phyloP scores from a whole-genome alignment of 2,113 vertebrate genomes.

The Mormyrus lacerda region DNA sequence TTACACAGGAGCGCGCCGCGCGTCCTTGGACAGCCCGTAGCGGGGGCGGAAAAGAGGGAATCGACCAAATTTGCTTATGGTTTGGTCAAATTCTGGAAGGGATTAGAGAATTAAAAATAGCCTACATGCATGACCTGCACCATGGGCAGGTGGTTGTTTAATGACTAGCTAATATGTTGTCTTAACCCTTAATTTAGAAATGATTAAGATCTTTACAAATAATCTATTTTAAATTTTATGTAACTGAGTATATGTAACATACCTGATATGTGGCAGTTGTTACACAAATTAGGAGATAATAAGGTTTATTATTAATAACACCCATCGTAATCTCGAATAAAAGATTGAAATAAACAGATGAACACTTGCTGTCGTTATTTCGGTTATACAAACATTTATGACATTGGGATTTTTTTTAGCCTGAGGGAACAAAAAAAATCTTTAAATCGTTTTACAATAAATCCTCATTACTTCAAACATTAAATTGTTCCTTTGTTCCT shows the following conservation, averaged over 20 bases:
- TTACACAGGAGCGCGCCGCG: slow-evolving; percentile 32
- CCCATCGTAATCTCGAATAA: background rate
- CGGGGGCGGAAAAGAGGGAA: background rate
- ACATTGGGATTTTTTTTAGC: background rate
- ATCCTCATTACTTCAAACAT: background rate
- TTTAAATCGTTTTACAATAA: background rate
- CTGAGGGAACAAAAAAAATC: background rate
- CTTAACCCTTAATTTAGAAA: background rate
- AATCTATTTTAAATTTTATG: background rate
- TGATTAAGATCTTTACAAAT: background rate
- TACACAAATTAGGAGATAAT: background rate
- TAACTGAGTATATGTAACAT: background rate
- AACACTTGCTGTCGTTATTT: background rate
- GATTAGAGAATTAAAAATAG: background rate
- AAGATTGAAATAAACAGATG: background rate
- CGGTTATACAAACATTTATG: background rate
- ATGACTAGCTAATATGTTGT: background rate
- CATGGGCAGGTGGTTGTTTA: background rate
- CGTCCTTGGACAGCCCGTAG: background rate
- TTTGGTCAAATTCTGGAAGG: background rate
- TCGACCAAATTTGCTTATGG: background rate
- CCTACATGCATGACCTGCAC: background rate
- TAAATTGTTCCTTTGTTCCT: background rate
- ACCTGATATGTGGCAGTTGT: background rate
- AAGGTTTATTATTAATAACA: background rate